These are phyloP conservation scores for Psettodes erumei DNA, from an alignment of 2,113 vertebrate genomes.

Conservation along the genomic window DNA sequence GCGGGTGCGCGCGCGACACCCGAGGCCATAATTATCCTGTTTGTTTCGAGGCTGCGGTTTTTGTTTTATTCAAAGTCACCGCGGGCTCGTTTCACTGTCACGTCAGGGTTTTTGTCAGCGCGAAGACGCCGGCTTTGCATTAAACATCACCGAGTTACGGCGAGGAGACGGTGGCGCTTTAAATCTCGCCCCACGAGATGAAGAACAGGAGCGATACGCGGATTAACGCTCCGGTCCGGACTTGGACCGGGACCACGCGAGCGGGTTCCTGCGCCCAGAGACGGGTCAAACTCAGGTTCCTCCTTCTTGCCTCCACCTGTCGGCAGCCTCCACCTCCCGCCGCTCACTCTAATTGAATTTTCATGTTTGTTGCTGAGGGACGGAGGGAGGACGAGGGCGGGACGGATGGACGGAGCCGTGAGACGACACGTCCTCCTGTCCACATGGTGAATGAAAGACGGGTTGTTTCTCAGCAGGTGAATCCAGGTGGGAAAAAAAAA, in stretches of 20 bases:
- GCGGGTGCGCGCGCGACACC: slow-evolving; percentile 59
- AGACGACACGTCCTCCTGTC: no score
- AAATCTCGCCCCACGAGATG: no score
- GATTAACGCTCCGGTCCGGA: no score
- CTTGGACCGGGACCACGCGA: no score
- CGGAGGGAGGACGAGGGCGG: no score
- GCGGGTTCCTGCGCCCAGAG: no score
- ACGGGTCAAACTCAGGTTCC: not conserved
- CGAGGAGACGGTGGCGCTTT: not conserved
- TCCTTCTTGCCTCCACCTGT: not conserved
- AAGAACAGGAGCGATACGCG: slow-evolving; percentile 39
- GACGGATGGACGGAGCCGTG: no score
- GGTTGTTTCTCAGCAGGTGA: no score
- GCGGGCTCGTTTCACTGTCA: slow-evolving; percentile 74
- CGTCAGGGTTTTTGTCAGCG: slow-evolving; percentile 75
- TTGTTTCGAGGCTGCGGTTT: slow-evolving; percentile 73
- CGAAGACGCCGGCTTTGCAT: slow-evolving; percentile 55
- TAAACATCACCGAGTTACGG: slow-evolving; percentile 40
- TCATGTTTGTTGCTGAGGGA: not conserved
- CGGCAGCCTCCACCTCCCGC: not conserved
- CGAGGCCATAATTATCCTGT: slow-evolving; percentile 81
- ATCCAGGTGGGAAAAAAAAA: no score
- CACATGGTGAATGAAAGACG: no score
- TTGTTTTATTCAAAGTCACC: slow-evolving; percentile 79
- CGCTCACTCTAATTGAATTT: not conserved